Conservation (phyloP, 2,888 invertebrate genomes). For the Drosophila ustulata region DNA sequence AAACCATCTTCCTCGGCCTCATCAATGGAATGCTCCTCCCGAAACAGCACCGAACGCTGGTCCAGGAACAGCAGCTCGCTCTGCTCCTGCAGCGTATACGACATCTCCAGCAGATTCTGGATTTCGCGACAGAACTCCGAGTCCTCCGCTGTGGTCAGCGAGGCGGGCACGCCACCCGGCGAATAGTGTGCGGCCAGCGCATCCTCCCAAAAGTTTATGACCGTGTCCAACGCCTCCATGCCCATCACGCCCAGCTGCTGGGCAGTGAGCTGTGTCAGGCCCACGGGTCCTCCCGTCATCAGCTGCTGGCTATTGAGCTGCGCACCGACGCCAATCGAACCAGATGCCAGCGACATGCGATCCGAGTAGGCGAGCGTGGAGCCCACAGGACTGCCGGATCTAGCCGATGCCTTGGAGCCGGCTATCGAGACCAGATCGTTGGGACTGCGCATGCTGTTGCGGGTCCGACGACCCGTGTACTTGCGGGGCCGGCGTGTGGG, state of each 20-base stretch:
- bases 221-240: conserved; percentile 96
- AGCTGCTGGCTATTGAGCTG: conserved; percentile 31
- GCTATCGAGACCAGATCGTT: conserved; percentile 89
- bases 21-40: conserved; percentile 89
- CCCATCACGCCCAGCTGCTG: conserved; percentile 96
- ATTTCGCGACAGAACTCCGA: conserved; percentile 94
- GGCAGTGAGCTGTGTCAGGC: conserved; percentile 89
- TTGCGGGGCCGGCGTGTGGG: conserved; percentile 87
- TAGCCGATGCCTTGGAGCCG: conserved; percentile 88
- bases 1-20: conserved; percentile 79
- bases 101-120: conserved; percentile 92
- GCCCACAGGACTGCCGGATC: conserved; percentile 87
- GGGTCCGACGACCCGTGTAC: conserved; percentile 86
- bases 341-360: conserved; percentile 89
- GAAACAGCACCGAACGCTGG: conserved; percentile 94
- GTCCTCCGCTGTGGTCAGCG: conserved; percentile 93
- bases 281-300: conserved; percentile 4
- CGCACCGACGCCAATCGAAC: conserved; percentile 87
- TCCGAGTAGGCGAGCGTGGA: conserved; percentile 88
- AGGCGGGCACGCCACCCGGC: conserved; percentile 85
- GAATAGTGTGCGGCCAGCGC: conserved; percentile 92
- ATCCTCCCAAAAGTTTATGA: conserved; percentile 98
- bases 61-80: conserved; percentile 95
- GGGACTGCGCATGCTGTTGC: conserved; percentile 88
- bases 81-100: conserved; percentile 93